Evolutionary conservation across 1,140 invertebrate species (phyloP), one percentile per base, ranked within the genome.

Genomic region (Popillia japonica): DNA sequence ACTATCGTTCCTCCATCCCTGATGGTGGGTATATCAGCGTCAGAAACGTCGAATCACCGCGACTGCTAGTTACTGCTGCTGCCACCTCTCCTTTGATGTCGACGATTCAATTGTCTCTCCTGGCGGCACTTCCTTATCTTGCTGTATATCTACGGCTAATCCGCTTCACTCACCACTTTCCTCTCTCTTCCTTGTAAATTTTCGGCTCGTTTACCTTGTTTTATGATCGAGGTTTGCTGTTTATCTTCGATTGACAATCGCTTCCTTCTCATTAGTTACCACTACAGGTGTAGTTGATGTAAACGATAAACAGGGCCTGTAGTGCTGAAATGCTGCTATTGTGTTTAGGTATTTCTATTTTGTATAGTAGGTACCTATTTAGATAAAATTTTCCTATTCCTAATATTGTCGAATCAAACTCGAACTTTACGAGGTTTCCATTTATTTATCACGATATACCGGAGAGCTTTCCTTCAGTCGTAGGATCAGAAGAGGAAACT

Each of bases 11-110:
- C 44, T 10, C n/a, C 44, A 17, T 48, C 44, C n/a, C 61, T 34
- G 61, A 68, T 68, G 61, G 20, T 68, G 61, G 61, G 27, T 68
- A 68, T 68, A 68, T 68, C 61, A 68, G 61, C 61, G 61, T 68
- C 61, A 68, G 61, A 68, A 68, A 68, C 61, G 61, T 68, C 61
- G 61, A 68, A 68, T 68, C 27, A 68, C 61, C 20, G 22, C 61
- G 27, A 34, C 61, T 27, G 61, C 61, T 68, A 22, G 17, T n/a
- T n/a, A n/a, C 22, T 22, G 61, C 61, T 34, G 61, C 61, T 23
- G 11, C 27, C 61, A 68, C 61, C 61, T 68, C 61, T 68, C 61
- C 61, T 68, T 68, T 68, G 61, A 68, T 68, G 61, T 68, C 61
- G 61, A 27, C 61, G 22, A 68, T 68, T 34, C 61, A 68, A 68